Conservation (phyloP, 2,113 vertebrate genomes). For the Seriola quinqueradiata region DNA sequence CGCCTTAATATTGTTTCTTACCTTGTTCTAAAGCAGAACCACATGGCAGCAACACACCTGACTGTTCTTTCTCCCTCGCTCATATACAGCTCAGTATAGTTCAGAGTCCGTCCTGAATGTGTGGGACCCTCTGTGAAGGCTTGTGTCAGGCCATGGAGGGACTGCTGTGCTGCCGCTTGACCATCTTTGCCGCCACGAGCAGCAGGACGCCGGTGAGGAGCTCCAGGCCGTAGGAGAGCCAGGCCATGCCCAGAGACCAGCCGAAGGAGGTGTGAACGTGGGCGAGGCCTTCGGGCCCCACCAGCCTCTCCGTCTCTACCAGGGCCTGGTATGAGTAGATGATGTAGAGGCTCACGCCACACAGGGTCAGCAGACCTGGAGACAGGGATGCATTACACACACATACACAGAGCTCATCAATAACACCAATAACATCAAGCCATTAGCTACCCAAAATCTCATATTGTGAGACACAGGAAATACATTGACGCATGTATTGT, state of each 20-base stretch:
- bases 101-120: not conserved
- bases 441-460: slow-evolving; percentile 36
- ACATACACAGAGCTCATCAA: slow-evolving; percentile 10
- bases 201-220: slow-evolving; percentile 66
- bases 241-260: slow-evolving; percentile 84
- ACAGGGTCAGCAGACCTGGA: slow-evolving; percentile 84
- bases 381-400: not conserved
- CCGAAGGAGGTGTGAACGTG: slow-evolving; percentile 76
- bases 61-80: not conserved
- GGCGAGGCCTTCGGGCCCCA: slow-evolving; percentile 59
- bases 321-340: slow-evolving; percentile 82
- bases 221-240: slow-evolving; percentile 84
- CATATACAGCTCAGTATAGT: slow-evolving; percentile 1
- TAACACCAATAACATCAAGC: slow-evolving; percentile 28
- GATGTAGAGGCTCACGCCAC: slow-evolving; percentile 82
- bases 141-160: slow-evolving; percentile 36
- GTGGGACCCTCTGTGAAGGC: not conserved
- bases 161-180: slow-evolving; percentile 36
- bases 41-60: not conserved
- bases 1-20: not conserved
- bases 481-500: slow-evolving; percentile 41
- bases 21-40: not conserved
- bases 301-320: slow-evolving; percentile 65
- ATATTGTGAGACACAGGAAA: slow-evolving; percentile 53
- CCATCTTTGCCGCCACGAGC: slow-evolving; percentile 56